Base-by-base conservation (phyloP, 2,797 vertebrate genomes). In the Mormyrus hasselquistii region DNA sequence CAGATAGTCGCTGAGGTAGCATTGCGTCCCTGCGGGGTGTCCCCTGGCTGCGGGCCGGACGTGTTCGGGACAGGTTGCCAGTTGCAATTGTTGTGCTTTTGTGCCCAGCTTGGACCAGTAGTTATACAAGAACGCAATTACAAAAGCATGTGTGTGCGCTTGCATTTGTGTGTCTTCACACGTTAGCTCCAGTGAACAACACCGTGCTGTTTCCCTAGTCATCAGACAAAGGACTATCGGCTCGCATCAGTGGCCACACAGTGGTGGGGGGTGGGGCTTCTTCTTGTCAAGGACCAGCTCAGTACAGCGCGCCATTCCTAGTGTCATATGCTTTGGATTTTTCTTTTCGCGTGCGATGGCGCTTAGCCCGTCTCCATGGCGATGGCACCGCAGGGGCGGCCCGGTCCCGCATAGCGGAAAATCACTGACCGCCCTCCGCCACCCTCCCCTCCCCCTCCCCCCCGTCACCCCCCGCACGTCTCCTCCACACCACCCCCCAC, bases 321-420 rank as follows among this genome's bases (percentile, higher is more conserved):
- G 22, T 89, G 14, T 87, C 85, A 79, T 86, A 59, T 87, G n/a
- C 49, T 52, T 49, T n/a, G 82, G 76, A 82, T 82, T 82, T 86
- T 55, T 53, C 84, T 50, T 50, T 25, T 65, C 3, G 62, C 10
- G 25, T 65, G 62, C 25, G 25, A 25, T 65, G 62, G 34, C 44
- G 22, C 38, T 76, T 82, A 19, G 88, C 38, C 84, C 50, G 57
- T 89, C 76, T 89, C 89, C 85, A 76, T 79, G 85, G 65, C n/a
- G 85, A 85, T 16, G 62, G 85, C 50, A 44, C 85, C 12, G 34
- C 86, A 65, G 55, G 22, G 55, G 55, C 19, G 10, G 49, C 52
- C 84, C 16, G 6, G 10, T 52, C 57, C 50, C 9, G 7, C 65
- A 41, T 87, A 47, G 85, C n/a, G 85, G 85, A 87, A 79, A 89